Conservation (phyloP, 2,797 vertebrate genomes). For the Taeniopygia guttata region DNA sequence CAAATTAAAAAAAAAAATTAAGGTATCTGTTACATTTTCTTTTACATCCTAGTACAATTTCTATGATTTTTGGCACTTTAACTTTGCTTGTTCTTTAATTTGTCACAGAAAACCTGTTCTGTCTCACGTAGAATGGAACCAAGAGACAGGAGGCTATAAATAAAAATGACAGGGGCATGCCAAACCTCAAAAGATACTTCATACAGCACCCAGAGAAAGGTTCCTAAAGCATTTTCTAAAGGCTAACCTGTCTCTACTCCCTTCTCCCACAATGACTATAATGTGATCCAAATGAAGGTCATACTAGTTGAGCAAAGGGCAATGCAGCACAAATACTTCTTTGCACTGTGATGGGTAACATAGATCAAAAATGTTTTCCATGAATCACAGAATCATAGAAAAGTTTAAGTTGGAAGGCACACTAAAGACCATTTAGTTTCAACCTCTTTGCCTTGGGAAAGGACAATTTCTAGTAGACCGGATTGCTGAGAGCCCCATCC, state of each 20-base stretch:
- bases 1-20: not conserved
- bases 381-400: not conserved
- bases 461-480: not conserved
- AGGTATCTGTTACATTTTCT: rapidly evolving
- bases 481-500: not conserved
- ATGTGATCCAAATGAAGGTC: not conserved
- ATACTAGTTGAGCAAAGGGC: not conserved
- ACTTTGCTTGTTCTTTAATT: not conserved
- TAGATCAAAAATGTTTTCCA: not conserved
- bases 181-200: not conserved
- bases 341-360: not conserved
- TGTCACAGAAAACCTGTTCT: not conserved
- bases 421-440: not conserved
- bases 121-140: not conserved
- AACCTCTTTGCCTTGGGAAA: not conserved
- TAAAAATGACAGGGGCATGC: not conserved
- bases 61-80: not conserved
- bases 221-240: constrained; percentile 28
- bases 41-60: not conserved
- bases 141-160: not conserved
- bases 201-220: not conserved
- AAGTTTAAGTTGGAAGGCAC: not conserved
- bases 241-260: not conserved
- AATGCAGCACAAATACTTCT: not conserved
- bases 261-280: not conserved